phyloP scores from a whole-genome alignment of 2,797 vertebrate genomes.

The Chrosomus eos region DNA sequence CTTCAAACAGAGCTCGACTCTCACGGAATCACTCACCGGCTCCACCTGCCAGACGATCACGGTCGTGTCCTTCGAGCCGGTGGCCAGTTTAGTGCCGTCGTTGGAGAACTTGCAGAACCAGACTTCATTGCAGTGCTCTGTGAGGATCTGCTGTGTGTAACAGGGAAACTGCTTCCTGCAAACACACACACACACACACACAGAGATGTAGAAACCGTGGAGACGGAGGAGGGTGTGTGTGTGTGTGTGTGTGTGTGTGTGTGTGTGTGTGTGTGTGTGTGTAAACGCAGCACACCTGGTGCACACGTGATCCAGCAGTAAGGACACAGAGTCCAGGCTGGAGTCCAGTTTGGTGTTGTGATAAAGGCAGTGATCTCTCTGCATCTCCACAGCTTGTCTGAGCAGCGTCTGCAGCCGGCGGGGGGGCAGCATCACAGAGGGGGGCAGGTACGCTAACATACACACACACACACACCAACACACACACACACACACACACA shows the following conservation, averaged over 20 bases:
- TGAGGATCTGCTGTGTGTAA: conserved; percentile 98
- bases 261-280: neutral
- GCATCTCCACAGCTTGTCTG: conserved; percentile 95
- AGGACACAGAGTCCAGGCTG: conserved; percentile 93
- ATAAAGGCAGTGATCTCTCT: conserved; percentile 98
- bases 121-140: conserved; percentile 99
- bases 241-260: neutral
- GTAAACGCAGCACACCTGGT: conserved; percentile 83
- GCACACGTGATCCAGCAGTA: conserved; percentile 97
- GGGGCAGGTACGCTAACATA: conserved; percentile 90
- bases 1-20: neutral
- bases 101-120: conserved; percentile 99
- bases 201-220: neutral
- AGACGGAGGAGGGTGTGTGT: neutral
- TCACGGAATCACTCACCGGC: conserved; percentile 93
- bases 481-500: conserved; percentile 46
- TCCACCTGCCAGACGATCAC: conserved; percentile 99
- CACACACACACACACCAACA: conserved; percentile 42
- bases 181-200: conserved; percentile 22
- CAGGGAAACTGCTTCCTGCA: conserved; percentile 98
- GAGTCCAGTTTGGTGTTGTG: conserved; percentile 98
- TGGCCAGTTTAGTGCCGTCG: conserved; percentile 98
- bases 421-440: conserved; percentile 97
- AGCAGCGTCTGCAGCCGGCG: conserved; percentile 95
- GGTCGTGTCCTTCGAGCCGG: conserved; percentile 98